Percentiles rank a stretch among this genome's conserved stretches.
Evolutionary conservation across 1,140 invertebrate genomes (phyloP).

Genomic region (Cryptotermes secundus): DNA sequence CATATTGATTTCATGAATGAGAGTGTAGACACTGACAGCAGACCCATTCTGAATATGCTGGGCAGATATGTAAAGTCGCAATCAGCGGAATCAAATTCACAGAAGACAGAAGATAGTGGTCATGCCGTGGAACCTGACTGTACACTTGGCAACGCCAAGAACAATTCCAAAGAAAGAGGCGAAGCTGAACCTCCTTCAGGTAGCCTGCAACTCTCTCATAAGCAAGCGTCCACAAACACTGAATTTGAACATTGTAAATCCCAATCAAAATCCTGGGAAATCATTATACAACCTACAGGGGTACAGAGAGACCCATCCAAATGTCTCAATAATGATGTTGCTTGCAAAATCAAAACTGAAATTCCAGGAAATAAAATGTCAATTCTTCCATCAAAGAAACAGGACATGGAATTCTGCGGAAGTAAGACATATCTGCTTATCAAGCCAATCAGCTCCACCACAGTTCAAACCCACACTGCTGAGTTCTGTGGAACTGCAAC

Average conservation of each 20-base stretch:
- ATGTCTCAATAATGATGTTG: not conserved
- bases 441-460: not conserved
- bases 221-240: not conserved
- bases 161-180: not conserved
- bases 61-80: not conserved
- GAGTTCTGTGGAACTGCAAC: not conserved
- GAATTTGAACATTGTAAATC: not conserved
- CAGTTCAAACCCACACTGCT: no score
- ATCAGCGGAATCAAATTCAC: not conserved
- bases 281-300: not conserved
- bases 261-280: not conserved
- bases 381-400: not conserved
- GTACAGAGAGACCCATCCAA: not conserved
- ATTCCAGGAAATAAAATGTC: not conserved
- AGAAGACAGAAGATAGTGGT: not conserved
- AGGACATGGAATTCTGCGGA: not conserved
- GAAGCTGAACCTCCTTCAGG: not conserved
- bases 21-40: not conserved
- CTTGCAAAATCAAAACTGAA: not conserved
- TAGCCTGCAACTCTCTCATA: not conserved
- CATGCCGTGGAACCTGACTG: not conserved
- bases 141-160: not conserved
- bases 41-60: not conserved
- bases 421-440: not conserved
- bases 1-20: not conserved